phyloP scores from a whole-genome alignment of 2,113 vertebrate species.

The Callocephalon fimbriatum region DNA sequence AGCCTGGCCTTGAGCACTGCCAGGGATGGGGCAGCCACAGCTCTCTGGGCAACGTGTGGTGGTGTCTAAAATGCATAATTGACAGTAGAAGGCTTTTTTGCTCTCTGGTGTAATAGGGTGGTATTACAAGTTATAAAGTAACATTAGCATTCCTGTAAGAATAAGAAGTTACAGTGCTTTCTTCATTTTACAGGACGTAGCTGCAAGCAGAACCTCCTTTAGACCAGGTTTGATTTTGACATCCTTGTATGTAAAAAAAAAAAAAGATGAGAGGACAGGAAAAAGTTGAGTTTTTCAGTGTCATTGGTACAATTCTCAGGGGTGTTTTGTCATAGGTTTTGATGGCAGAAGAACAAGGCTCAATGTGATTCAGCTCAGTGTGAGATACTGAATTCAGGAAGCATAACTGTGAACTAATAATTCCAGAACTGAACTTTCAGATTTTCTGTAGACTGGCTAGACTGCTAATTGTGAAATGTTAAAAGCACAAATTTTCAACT shows the following conservation, averaged over 20 bases:
- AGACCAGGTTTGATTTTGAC: background rate
- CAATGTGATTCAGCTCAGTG: background rate
- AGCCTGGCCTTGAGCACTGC: background rate
- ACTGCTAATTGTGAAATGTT: background rate
- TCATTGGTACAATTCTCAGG: background rate
- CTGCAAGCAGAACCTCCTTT: background rate
- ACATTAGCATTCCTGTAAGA: background rate
- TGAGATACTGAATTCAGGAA: background rate
- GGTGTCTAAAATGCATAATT: background rate
- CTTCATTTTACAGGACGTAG: background rate
- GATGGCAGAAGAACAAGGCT: background rate
- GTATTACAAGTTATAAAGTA: background rate
- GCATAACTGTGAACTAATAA: background rate
- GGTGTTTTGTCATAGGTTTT: background rate
- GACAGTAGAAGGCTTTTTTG: background rate
- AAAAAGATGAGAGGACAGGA: accelerated
- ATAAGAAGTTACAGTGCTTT: background rate
- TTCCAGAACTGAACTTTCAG: background rate
- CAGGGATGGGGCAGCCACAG: background rate
- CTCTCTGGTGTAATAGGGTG: background rate
- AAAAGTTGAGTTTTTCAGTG: background rate
- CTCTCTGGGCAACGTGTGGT: background rate
- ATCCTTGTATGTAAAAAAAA: background rate
- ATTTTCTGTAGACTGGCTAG: background rate
- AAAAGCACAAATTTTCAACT: background rate